Percentiles rank a stretch among this genome's conserved stretches.
Conservation (phyloP, 2,888 invertebrate genomes). For the Andrena trimmerana region DNA sequence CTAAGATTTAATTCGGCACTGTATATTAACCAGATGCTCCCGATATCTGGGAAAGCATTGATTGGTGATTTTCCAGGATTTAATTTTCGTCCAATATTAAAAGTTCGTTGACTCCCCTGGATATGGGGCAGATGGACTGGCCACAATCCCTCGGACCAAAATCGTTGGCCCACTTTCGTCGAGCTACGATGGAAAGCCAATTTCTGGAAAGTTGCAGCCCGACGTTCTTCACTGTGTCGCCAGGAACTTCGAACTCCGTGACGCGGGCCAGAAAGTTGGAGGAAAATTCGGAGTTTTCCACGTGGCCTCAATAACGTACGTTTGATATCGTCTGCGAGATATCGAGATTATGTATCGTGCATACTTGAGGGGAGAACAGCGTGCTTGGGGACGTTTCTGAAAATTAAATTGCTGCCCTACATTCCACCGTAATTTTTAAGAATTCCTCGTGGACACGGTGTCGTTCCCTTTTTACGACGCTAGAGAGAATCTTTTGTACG, state of each 20-base stretch:
- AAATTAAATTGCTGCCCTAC: conserved; percentile 53
- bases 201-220: conserved; percentile 14
- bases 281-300: conserved; percentile 1
- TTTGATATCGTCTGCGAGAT: conserved; percentile 4
- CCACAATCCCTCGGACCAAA: conserved; percentile 10
- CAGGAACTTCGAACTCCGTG: neutral
- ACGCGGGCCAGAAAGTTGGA: conserved; percentile 2
- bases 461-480: conserved; percentile 5
- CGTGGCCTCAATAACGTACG: neutral
- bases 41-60: no score
- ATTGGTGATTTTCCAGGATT: no score
- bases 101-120: conserved; percentile 7
- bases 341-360: neutral
- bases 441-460: conserved; percentile 12
- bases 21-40: no score
- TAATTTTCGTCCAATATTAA: no score
- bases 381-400: conserved; percentile 19
- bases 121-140: neutral
- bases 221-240: neutral
- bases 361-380: neutral
- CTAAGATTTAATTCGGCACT: no score
- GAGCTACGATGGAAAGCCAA: conserved; percentile 17
- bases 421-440: conserved; percentile 21
- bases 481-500: conserved; percentile 5
- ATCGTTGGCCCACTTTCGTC: conserved; percentile 42